A percentile compares a stretch with the other conserved stretches of the same genome.
Conservation (phyloP, 2,113 vertebrate genomes). For the Pygoscelis antarcticus region DNA sequence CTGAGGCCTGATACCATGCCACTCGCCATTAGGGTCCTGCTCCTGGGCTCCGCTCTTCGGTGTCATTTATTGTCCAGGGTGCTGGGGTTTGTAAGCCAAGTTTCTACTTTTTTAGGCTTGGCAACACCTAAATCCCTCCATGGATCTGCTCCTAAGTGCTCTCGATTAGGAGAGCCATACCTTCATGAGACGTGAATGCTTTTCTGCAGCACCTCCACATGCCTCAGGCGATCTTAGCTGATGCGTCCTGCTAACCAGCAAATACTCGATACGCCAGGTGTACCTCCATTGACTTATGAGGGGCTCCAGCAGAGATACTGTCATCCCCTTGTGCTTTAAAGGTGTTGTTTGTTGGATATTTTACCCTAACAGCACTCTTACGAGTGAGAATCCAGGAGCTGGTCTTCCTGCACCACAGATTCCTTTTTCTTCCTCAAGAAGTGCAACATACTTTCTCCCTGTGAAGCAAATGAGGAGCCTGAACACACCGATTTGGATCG, state of each 20-base stretch:
- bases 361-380: background rate
- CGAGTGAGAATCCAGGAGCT: background rate
- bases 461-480: background rate
- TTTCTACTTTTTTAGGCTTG: background rate
- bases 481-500: background rate
- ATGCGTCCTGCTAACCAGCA: fast-evolving
- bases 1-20: background rate
- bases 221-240: background rate
- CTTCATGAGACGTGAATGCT: background rate
- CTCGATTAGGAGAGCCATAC: fast-evolving
- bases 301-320: background rate
- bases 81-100: background rate
- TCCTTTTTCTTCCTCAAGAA: background rate
- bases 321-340: background rate
- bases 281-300: background rate
- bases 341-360: fast-evolving
- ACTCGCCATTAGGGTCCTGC: background rate
- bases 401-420: background rate
- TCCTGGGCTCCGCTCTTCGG: background rate
- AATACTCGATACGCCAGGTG: background rate
- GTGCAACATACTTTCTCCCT: fast-evolving
- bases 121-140: background rate
- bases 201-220: background rate
- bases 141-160: background rate
- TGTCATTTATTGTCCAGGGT: fast-evolving